phyloP scores from a whole-genome alignment of 2,888 invertebrate species.

The Hyalella azteca region DNA sequence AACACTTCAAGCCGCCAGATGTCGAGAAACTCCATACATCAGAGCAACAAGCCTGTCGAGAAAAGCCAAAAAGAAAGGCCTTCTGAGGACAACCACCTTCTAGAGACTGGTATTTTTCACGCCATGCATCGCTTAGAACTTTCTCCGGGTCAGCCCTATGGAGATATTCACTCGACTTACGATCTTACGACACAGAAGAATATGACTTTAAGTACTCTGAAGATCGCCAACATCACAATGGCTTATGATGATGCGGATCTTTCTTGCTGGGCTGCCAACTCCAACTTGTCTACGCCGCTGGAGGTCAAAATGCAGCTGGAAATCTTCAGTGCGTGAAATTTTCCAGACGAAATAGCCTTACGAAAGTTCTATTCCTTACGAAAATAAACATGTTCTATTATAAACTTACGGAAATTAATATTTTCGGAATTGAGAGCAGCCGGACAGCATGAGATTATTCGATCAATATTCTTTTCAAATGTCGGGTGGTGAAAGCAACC shows the following conservation, averaged over 20 bases:
- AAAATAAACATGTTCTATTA: too few species aligned
- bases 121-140: background rate
- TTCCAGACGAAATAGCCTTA: too few species aligned
- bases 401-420: too few species aligned
- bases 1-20: background rate
- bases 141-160: conserved; percentile 6
- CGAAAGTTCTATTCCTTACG: too few species aligned
- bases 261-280: conserved; percentile 36
- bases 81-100: background rate
- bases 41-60: conserved; percentile 2
- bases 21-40: conserved; percentile 14
- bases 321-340: conserved; percentile 14
- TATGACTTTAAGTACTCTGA: conserved; percentile 6
- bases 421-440: too few species aligned
- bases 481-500: too few species aligned
- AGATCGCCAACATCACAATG: conserved; percentile 11
- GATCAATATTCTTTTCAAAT: too few species aligned
- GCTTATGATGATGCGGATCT: background rate
- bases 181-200: background rate
- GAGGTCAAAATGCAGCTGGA: background rate
- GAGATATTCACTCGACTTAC: conserved; percentile 1
- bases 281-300: background rate
- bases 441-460: too few species aligned
- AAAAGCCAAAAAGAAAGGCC: background rate
- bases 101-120: conserved; percentile 15